These are phyloP conservation scores for Zoroaster sp. DNA, from an alignment of 53 echinoderm and acorn worm species.

Conservation along the genomic window DNA sequence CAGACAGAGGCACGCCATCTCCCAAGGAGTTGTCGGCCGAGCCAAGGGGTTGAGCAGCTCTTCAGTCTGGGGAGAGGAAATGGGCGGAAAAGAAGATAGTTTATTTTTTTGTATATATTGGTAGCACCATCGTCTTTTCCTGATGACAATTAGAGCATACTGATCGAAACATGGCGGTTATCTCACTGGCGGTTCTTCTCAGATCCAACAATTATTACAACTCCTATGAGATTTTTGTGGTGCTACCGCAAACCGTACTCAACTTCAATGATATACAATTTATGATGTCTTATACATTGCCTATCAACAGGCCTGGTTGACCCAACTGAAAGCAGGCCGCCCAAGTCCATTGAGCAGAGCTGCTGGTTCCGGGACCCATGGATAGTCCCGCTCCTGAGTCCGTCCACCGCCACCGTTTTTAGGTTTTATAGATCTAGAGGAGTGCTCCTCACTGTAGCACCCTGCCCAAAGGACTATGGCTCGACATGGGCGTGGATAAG, in stretches of 20 bases:
- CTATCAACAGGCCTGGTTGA: conserved; percentile 9
- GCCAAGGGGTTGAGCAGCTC: conserved; percentile 49
- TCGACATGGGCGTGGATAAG: background rate
- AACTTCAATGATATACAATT: too few relatives aligned
- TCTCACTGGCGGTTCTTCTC: too few relatives aligned
- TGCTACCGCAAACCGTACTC: too few relatives aligned
- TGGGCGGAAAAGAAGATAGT: background rate
- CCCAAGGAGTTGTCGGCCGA: conserved; percentile 90
- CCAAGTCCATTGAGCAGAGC: background rate
- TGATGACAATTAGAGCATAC: too few relatives aligned
- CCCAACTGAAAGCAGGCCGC: background rate
- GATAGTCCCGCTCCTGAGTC: background rate
- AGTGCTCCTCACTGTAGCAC: background rate
- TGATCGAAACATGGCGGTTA: too few relatives aligned
- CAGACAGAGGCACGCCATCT: conserved; percentile 90
- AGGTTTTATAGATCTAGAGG: background rate
- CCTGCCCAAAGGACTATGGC: background rate
- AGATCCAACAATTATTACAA: too few relatives aligned
- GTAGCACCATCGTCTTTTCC: background rate
- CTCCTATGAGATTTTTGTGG: too few relatives aligned
- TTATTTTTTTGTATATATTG: background rate
- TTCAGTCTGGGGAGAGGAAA: background rate
- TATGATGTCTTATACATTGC: background rate
- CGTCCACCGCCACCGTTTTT: conserved; percentile 14
- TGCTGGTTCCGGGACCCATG: conserved; percentile 14